These are phyloP conservation scores for Drosophila suboccidentalis DNA, from an alignment of 2,888 invertebrate species.

Conservation along the genomic window DNA sequence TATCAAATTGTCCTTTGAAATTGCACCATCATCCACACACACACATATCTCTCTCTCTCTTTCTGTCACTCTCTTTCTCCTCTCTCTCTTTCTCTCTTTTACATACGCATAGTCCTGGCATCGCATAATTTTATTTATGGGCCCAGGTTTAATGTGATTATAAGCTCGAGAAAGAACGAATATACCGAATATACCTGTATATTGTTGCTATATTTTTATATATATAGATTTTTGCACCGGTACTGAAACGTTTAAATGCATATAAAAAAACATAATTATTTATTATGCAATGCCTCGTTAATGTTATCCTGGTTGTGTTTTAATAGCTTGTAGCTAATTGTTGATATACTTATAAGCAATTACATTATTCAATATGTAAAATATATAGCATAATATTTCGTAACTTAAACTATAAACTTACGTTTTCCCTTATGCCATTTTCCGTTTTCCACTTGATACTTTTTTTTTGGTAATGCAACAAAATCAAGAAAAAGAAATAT, in stretches of 20 bases:
- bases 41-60: too few relatives aligned
- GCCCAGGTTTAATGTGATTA: slow-evolving; percentile 69
- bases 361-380: not conserved
- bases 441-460: not conserved
- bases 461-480: slow-evolving; percentile 56
- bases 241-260: slow-evolving; percentile 41
- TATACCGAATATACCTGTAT: slow-evolving; percentile 12
- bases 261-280: slow-evolving; percentile 41
- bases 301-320: slow-evolving; percentile 29
- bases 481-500: slow-evolving; percentile 41
- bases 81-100: not conserved
- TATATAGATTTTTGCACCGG: slow-evolving; percentile 41
- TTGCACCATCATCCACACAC: slow-evolving; percentile 39
- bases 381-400: slow-evolving; percentile 1
- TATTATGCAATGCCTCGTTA: slow-evolving; percentile 40
- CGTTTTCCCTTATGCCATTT: slow-evolving; percentile 2
- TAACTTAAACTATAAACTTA: slow-evolving; percentile 1
- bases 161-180: slow-evolving; percentile 37
- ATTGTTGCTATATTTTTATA: not conserved
- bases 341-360: slow-evolving; percentile 14
- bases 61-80: not conserved
- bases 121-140: slow-evolving; percentile 69
- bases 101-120: slow-evolving; percentile 25
- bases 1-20: slow-evolving; percentile 79
- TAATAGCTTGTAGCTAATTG: slow-evolving; percentile 46